A percentile compares a stretch with the other conserved stretches of the same genome.
These are phyloP conservation scores for Scomber colias DNA, from an alignment of 2,113 vertebrate species.

Conservation along the genomic window DNA sequence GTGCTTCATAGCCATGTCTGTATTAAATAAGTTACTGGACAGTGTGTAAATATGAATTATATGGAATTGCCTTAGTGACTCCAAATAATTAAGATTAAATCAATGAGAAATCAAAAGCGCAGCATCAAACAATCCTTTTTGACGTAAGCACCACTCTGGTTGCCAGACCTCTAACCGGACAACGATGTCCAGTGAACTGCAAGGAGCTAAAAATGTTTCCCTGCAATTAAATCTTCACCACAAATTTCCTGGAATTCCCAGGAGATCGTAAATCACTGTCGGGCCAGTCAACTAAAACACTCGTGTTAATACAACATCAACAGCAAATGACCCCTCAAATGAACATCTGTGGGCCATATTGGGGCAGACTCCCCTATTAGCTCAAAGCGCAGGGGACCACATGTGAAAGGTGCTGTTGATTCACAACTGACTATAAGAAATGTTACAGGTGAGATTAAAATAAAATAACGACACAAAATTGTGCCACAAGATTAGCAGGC, in stretches of 20 bases:
- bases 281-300: slow-evolving; percentile 70
- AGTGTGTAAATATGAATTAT: slow-evolving; percentile 28
- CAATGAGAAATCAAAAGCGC: slow-evolving; percentile 1
- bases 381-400: slow-evolving; percentile 52
- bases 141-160: slow-evolving; percentile 10
- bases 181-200: slow-evolving; percentile 48
- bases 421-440: slow-evolving; percentile 44
- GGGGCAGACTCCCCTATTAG: slow-evolving; percentile 45
- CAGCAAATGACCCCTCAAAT: slow-evolving; percentile 79
- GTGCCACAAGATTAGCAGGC: not conserved
- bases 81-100: not conserved
- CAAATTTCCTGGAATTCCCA: slow-evolving; percentile 68
- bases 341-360: slow-evolving; percentile 81
- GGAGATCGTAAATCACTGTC: slow-evolving; percentile 76
- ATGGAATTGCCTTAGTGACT: not conserved
- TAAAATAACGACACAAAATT: slow-evolving; percentile 8
- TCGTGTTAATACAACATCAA: slow-evolving; percentile 76
- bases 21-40: slow-evolving; percentile 12
- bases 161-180: slow-evolving; percentile 40
- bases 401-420: slow-evolving; percentile 63
- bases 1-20: not conserved
- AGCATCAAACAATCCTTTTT: slow-evolving; percentile 1
- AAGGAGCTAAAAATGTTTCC: slow-evolving; percentile 56
- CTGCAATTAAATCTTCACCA: slow-evolving; percentile 63
- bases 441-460: slow-evolving; percentile 42